Base-by-base conservation (phyloP, 2,113 vertebrate genomes). In the Benitochromis conjunctus region DNA sequence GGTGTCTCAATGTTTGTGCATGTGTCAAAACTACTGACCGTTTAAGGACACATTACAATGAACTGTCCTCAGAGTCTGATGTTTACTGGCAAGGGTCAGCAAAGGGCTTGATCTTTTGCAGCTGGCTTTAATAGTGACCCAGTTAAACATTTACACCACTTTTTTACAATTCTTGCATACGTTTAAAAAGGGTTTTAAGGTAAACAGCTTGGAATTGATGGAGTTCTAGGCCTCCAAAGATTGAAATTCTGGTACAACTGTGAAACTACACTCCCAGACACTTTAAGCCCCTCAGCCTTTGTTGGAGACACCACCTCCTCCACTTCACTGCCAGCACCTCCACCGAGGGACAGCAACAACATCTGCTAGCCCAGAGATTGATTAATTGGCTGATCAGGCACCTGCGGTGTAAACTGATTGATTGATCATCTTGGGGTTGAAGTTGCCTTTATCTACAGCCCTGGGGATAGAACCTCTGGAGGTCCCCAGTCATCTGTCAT, bases 401-500 rank as follows among this genome's bases (percentile, higher is more conserved):
- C 95, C 92, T 21, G 53, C 84, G 81, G 93, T 92, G 91, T 93
- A 94, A 96, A 95, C 94, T 91, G 93, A 96, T 93, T 95, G 95
- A 96, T 95, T 93, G 95, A 96, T 96, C 89, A 93, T 95, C 93
- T 90, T 80, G 90, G 19, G 56, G 92, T 94, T 78, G 88, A 85
- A 87, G 94, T 91, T 94, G 94, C 94, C 93, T 96, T 94, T 94
- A 93, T 92, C 90, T 86, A n/a, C 74, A 89, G 93, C 94, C 91
- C 91, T 86, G 89, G 94, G 90, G 94, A 93, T 90, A 69, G 31
- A 94, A 95, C 94, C 95, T 94, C 92, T 91, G 92, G 92, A 94
- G 93, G 93, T 94, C 94, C 90, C 85, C 84, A 92, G 91, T 95
- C 95, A 94, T 96, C 95, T 91, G 94, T 96, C 96, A 96, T 92